Evolutionary conservation across 2,888 invertebrate species (phyloP), one percentile per base, ranked within the genome.

Genomic region (Neoascia interrupta): DNA sequence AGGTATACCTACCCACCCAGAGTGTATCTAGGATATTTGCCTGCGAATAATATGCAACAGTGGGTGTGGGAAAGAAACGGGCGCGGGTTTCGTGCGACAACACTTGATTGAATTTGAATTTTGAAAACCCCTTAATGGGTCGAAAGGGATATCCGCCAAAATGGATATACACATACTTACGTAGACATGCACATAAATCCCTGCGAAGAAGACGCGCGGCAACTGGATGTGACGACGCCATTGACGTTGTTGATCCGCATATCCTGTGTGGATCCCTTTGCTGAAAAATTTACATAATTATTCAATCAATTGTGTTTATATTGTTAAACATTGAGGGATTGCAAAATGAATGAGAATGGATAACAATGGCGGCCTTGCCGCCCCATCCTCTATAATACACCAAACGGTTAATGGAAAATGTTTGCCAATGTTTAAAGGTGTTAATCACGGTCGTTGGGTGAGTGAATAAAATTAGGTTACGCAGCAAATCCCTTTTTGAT

Each of bases 291-390:
- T 79, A 49, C 79, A 79, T 79, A 73, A 79, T 79, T 79, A 79
- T 79, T 79, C 79, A 79, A 79, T 79, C 79, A 79, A 79, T 79
- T 79, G 73, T n/a, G n/a, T 73, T 79, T 73, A 73, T 68, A 43
- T 51, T 79, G 73, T 51, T 61, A 61, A 68, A 73, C 66, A 79
- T 66, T 51, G 61, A 79, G 66, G 61, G 54, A 79, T 66, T 72
- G 72, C 58, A 58, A 45, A 39, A 60, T 26, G 66, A 53, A 60
- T 53, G 26, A 28, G 15, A 41, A 63, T 8, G 43, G 31, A 34
- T 3, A 37, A 54, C 31, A 49, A 51, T 43, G 51, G 36, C 41
- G 34, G 16, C 51, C 8, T 6, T 10, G 23, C 2, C 47, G 15
- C n/a, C n/a, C n/a, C n/a, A n/a, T n/a, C n/a, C n/a, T n/a, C n/a